Conservation (phyloP, 64 coral and sea anemone genomes). For the Dendrophyllia cribrosa region DNA sequence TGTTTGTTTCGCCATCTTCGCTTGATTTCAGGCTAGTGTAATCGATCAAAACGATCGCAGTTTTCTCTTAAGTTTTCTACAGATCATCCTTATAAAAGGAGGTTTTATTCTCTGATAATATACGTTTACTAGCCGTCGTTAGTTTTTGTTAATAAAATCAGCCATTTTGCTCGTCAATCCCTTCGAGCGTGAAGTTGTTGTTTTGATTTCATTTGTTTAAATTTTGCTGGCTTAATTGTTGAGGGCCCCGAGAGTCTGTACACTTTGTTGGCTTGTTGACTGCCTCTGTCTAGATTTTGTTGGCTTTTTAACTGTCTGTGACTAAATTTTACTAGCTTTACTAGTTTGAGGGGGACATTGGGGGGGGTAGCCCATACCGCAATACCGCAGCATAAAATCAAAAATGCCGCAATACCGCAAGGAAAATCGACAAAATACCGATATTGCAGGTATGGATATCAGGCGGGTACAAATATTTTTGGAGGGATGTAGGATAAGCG, state of each 20-base stretch:
- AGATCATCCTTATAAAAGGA: background rate
- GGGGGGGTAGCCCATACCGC: too few relatives aligned
- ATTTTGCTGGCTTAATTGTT: background rate
- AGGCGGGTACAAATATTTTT: too few relatives aligned
- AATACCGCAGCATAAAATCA: too few relatives aligned
- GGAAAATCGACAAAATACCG: too few relatives aligned
- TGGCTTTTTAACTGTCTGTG: too few relatives aligned
- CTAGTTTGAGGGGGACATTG: too few relatives aligned
- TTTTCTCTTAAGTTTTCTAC: background rate
- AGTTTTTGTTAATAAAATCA: background rate
- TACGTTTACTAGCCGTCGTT: background rate
- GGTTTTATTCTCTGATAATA: background rate
- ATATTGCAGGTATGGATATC: too few relatives aligned
- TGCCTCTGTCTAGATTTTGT: background rate
- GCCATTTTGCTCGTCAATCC: background rate
- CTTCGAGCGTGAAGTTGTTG: background rate
- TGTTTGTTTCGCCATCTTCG: background rate
- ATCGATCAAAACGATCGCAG: background rate
- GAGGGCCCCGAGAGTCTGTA: background rate
- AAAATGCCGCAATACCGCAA: too few relatives aligned
- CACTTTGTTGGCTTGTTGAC: background rate
- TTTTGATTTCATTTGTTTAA: too few relatives aligned
- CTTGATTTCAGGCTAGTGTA: background rate
- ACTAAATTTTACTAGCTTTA: too few relatives aligned
- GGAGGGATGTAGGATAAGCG: too few relatives aligned